Percentiles rank a stretch among this genome's conserved stretches.
These are phyloP conservation scores for Yponomeuta cagnagella DNA, from an alignment of 2,888 invertebrate species.

Conservation along the genomic window DNA sequence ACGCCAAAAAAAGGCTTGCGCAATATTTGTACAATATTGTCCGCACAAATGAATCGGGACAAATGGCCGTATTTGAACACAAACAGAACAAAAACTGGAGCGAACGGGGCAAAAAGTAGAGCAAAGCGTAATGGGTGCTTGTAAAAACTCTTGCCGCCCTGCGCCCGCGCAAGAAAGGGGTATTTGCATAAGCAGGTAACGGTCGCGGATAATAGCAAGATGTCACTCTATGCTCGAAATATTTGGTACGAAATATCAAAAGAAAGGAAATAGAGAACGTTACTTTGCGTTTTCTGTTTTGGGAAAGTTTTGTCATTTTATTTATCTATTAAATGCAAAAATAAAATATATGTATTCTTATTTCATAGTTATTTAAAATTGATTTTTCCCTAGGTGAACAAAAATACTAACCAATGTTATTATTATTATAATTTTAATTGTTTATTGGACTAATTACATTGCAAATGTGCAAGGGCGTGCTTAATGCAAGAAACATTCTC, in stretches of 20 bases:
- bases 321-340: no score
- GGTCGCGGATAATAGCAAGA: not conserved
- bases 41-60: conserved; percentile 23
- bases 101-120: conserved; percentile 52
- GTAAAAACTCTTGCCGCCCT: conserved; percentile 28
- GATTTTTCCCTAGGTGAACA: no score
- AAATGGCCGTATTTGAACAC: conserved; percentile 39
- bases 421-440: no score
- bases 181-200: conserved; percentile 27
- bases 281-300: no score
- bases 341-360: no score
- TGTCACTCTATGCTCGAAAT: not conserved
- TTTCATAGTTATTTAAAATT: no score
- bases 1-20: conserved; percentile 27
- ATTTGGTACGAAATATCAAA: not conserved
- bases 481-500: no score
- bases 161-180: conserved; percentile 23
- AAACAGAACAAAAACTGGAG: conserved; percentile 48
- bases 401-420: no score
- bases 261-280: not conserved
- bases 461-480: no score
- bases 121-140: conserved; percentile 33
- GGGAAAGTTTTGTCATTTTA: no score
- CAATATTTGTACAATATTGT: conserved; percentile 33
- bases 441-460: no score